A percentile compares a stretch with the other conserved stretches of the same genome.
Evolutionary conservation across 2,797 vertebrate genomes (phyloP).

Genomic region (Argya squamiceps): DNA sequence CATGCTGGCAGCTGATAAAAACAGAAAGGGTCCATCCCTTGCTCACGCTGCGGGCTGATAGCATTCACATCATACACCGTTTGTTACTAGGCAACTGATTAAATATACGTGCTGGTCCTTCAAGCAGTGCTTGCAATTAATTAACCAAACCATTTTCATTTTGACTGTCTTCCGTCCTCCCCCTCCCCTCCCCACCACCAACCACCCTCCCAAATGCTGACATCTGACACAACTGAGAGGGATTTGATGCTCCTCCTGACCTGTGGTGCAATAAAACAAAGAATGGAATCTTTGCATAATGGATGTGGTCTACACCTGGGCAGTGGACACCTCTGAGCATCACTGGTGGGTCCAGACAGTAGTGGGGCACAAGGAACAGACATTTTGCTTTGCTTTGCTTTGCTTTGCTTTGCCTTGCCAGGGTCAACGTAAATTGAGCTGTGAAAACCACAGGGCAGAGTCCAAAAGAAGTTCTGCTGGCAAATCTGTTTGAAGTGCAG

Average conservation of each 20-base stretch:
- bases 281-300: background rate
- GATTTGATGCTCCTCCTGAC: background rate
- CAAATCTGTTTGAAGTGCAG: background rate
- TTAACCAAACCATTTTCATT: conserved; percentile 82
- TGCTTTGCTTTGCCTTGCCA: background rate
- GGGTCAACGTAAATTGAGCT: background rate
- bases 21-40: conserved; percentile 68
- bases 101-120: conserved; percentile 81
- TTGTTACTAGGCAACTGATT: conserved; percentile 86
- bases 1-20: conserved; percentile 50
- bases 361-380: background rate
- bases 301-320: background rate
- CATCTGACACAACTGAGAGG: conserved; percentile 34
- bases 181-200: conserved; percentile 43
- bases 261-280: background rate
- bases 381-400: background rate
- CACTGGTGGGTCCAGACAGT: background rate
- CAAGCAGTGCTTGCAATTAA: conserved; percentile 80
- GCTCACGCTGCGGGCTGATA: conserved; percentile 73
- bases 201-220: conserved; percentile 46
- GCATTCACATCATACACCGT: conserved; percentile 75
- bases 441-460: background rate
- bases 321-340: background rate
- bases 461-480: background rate
- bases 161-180: conserved; percentile 67